A percentile compares a stretch with the other conserved stretches of the same genome.
phyloP scores from a whole-genome alignment of 2,797 vertebrate species.

The Rhodeus uyekii region DNA sequence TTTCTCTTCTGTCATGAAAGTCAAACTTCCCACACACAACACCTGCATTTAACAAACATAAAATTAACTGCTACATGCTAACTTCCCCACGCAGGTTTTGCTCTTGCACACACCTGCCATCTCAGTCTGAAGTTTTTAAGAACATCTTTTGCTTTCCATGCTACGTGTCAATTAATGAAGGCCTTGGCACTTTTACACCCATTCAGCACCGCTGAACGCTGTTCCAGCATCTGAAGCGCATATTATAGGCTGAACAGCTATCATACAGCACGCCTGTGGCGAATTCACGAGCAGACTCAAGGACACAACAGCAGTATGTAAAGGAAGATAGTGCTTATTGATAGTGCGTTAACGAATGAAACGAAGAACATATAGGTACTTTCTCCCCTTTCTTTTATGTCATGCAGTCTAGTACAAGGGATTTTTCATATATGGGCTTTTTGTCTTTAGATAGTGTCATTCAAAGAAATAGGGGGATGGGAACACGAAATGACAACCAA shows the following conservation, averaged over 20 bases:
- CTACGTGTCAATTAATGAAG: constrained; percentile 12
- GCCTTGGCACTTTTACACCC: neutral
- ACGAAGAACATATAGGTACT: neutral
- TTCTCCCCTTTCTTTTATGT: neutral
- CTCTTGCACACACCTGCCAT: constrained; percentile 4
- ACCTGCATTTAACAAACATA: constrained; percentile 35
- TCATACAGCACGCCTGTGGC: constrained; percentile 7
- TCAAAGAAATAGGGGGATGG: neutral
- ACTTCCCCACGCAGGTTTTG: constrained; percentile 20
- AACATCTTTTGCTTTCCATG: neutral
- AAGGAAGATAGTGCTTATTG: constrained; percentile 16
- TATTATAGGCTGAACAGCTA: neutral
- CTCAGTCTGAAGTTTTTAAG: neutral
- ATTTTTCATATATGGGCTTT: neutral
- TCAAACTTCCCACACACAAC: constrained; percentile 48
- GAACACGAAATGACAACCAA: neutral
- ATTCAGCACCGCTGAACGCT: neutral
- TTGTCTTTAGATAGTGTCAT: constrained; percentile 1
- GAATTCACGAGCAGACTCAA: constrained; percentile 24
- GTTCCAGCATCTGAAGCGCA: neutral
- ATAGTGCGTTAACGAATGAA: neutral
- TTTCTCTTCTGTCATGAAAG: constrained; percentile 50
- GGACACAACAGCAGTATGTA: constrained; percentile 21
- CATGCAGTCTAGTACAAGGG: neutral
- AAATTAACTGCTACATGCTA: constrained; percentile 25